Base-by-base conservation (phyloP, 2,888 invertebrate genomes). In the Chesias legatella region DNA sequence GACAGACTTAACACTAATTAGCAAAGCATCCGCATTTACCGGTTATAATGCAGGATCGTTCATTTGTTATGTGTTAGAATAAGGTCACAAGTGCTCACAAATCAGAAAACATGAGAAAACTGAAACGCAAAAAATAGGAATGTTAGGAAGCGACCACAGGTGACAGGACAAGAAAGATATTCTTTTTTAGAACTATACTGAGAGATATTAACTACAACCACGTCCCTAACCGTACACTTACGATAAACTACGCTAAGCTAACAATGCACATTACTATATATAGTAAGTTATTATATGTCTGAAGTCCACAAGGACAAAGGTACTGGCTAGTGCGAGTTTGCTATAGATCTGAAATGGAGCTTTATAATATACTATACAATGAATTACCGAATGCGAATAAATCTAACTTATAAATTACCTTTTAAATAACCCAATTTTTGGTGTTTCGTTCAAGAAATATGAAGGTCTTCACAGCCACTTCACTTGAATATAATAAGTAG, bases 381-480 rank as follows among this genome's bases (percentile, higher is more conserved):
- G 59, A 63, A 65, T 61, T 60, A 62, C 58, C 56, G 63, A 68
- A 70, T 70, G 64, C 63, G n/a, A 68, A 73, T 67, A 68, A 66
- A 66, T 65, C 71, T 74, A 74, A 76, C 69, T 76, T 73, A 76
- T 57, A 75, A 72, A 73, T 74, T 70, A 65, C 62, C 58, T 66
- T 71, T 64, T 69, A 60, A 71, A 71, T 55, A 67, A 76, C 75
- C 72, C 77, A 74, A 68, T 77, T 74, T 78, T 78, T 77, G 78
- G 79, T 74, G 74, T 73, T 64, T 66, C 56, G 63, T 60, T 63
- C 73, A 66, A 66, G 63, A 61, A 66, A 68, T 71, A 75, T 72
- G 75, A 74, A 72, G 76, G 68, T 79, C 68, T 77, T 84, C 86
- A 85, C 86, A 84, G 86, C 84, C 85, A 71, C 81, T 76, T 73